These are phyloP conservation scores for Chionis minor DNA, from an alignment of 2,113 vertebrate species.

Conservation along the genomic window DNA sequence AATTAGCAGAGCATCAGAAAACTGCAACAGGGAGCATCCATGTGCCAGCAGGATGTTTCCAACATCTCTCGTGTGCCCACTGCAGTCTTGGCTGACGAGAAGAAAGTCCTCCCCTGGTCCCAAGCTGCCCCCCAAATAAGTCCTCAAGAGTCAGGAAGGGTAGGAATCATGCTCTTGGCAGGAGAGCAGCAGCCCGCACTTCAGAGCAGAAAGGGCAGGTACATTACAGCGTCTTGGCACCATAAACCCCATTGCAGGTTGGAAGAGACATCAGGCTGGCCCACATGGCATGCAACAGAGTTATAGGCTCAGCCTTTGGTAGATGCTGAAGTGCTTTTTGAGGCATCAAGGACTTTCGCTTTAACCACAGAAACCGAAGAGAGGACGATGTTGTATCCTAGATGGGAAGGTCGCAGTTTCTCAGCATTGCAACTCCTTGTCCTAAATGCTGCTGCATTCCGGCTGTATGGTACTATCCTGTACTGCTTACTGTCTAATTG, in stretches of 20 bases:
- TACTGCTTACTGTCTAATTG: background rate
- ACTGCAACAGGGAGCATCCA: background rate
- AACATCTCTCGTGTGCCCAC: background rate
- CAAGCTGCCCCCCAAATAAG: background rate
- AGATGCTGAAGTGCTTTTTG: background rate
- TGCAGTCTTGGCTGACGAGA: background rate
- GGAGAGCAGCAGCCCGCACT: background rate
- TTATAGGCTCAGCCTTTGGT: background rate
- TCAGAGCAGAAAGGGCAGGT: background rate
- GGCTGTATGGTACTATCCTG: background rate
- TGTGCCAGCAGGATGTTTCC: accelerated
- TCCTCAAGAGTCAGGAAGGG: background rate
- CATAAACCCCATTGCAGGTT: background rate
- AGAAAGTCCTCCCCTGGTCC: background rate
- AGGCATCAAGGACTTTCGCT: background rate
- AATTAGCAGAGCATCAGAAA: background rate
- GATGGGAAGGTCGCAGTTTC: background rate
- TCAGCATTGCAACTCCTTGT: background rate
- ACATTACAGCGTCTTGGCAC: background rate
- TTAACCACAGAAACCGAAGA: background rate
- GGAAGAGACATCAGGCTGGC: background rate
- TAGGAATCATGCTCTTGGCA: background rate
- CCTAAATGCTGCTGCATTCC: background rate
- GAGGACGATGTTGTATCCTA: background rate
- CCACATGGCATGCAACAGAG: background rate